These are phyloP conservation scores for Neoascia interrupta DNA, from an alignment of 2,888 invertebrate species.

Conservation along the genomic window DNA sequence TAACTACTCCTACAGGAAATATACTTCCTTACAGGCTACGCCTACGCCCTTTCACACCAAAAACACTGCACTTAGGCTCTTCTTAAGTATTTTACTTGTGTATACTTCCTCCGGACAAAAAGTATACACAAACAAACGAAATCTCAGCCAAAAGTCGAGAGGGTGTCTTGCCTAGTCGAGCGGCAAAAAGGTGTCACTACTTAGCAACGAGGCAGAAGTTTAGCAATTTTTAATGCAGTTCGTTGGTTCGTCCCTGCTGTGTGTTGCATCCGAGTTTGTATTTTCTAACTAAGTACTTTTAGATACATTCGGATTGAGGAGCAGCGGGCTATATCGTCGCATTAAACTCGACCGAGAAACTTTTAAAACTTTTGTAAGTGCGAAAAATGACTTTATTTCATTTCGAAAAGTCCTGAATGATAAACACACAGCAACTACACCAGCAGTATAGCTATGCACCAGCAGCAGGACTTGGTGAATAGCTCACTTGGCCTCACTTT, in stretches of 20 bases:
- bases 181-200: slow-evolving; percentile 62
- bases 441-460: too few relatives aligned
- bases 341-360: slow-evolving; percentile 56
- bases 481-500: slow-evolving; percentile 31
- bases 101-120: slow-evolving; percentile 23
- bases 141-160: slow-evolving; percentile 20
- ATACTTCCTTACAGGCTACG: too few relatives aligned
- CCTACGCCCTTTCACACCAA: too few relatives aligned
- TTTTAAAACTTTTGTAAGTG: slow-evolving; percentile 42
- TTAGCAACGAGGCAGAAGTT: slow-evolving; percentile 63
- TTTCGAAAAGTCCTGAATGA: slow-evolving; percentile 40
- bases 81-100: slow-evolving; percentile 48
- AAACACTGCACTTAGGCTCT: slow-evolving; percentile 37
- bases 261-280: slow-evolving; percentile 2
- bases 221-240: slow-evolving; percentile 54
- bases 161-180: slow-evolving; percentile 58
- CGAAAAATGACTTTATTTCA: slow-evolving; percentile 41
- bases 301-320: slow-evolving; percentile 11
- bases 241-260: slow-evolving; percentile 1
- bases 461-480: slow-evolving; percentile 22
- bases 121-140: slow-evolving; percentile 44
- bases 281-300: slow-evolving; percentile 26
- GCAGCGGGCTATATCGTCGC: slow-evolving; percentile 55
- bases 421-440: too few relatives aligned
- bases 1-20: too few relatives aligned